Evolutionary conservation across 2,113 vertebrate species (phyloP).

Genomic region (Cephalopholis sonnerati): DNA sequence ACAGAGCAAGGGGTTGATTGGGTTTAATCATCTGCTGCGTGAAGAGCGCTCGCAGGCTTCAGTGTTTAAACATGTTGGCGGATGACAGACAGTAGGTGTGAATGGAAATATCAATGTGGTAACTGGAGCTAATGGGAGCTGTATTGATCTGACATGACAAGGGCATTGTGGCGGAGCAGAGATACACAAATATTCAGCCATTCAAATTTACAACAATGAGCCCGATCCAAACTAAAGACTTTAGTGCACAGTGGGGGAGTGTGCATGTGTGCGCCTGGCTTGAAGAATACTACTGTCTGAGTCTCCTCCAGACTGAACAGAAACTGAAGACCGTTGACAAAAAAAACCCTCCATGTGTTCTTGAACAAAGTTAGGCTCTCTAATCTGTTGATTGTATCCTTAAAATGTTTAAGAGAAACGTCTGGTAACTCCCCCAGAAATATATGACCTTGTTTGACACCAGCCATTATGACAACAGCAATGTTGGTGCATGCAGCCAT

Average conservation of each 20-base stretch:
- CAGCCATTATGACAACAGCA: neutral
- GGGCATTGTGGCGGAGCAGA: constrained; percentile 18
- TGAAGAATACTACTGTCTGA: neutral
- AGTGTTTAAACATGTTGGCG: constrained; percentile 8
- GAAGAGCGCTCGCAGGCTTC: constrained; percentile 6
- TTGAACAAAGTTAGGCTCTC: neutral
- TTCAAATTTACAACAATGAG: constrained; percentile 4
- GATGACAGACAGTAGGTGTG: constrained; percentile 43
- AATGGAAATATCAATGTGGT: constrained; percentile 40
- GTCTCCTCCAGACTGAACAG: neutral
- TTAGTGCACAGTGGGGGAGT: neutral
- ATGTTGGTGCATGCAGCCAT: too few relatives aligned
- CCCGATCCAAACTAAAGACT: neutral
- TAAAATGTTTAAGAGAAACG: neutral
- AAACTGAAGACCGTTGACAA: neutral
- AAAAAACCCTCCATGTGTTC: neutral
- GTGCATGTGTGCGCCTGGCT: neutral
- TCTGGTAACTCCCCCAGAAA: neutral
- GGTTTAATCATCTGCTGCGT: constrained; percentile 42
- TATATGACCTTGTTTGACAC: neutral
- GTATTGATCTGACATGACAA: constrained; percentile 42
- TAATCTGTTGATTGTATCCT: neutral
- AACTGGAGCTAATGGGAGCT: constrained; percentile 17
- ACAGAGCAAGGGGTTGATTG: constrained; percentile 11
- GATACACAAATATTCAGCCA: constrained; percentile 11